Conservation (phyloP, 2,888 invertebrate species). For the Troilus luridus region DNA sequence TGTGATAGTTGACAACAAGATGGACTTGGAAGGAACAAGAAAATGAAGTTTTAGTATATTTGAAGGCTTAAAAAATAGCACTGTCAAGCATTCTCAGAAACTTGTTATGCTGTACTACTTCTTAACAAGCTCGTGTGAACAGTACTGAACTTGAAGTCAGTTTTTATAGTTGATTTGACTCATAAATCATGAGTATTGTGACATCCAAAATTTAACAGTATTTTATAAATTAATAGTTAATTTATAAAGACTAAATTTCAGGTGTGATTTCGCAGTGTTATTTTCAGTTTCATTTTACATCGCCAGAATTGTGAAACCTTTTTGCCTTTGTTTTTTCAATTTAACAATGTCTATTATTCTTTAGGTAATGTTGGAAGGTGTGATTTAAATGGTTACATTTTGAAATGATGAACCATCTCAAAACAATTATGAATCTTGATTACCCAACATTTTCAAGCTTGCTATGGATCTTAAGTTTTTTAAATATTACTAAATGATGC, state of each 20-base stretch:
- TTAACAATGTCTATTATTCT: conserved; percentile 46
- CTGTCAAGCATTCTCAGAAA: neutral
- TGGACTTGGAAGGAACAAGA: neutral
- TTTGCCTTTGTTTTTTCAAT: conserved; percentile 27
- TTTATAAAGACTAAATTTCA: conserved; percentile 1
- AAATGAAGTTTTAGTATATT: neutral
- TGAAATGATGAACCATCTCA: conserved; percentile 44
- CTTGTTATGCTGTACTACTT: neutral
- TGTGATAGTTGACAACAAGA: neutral
- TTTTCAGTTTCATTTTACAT: conserved; percentile 9
- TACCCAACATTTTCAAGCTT: conserved; percentile 47
- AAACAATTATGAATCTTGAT: conserved; percentile 41
- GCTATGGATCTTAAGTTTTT: conserved; percentile 47
- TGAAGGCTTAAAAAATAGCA: neutral
- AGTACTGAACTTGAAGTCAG: neutral
- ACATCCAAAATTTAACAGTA: neutral
- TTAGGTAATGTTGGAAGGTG: conserved; percentile 48
- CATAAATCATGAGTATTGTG: neutral
- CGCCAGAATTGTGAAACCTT: conserved; percentile 41
- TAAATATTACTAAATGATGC: conserved; percentile 44
- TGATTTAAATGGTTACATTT: conserved; percentile 42
- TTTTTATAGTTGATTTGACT: neutral
- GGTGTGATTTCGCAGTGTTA: neutral
- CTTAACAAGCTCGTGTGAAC: neutral
- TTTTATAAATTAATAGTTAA: neutral